Evolutionary conservation across 1,140 invertebrate genomes (phyloP), one percentile per base, ranked within the genome.

Genomic region (Zaprionus nigranus): DNA sequence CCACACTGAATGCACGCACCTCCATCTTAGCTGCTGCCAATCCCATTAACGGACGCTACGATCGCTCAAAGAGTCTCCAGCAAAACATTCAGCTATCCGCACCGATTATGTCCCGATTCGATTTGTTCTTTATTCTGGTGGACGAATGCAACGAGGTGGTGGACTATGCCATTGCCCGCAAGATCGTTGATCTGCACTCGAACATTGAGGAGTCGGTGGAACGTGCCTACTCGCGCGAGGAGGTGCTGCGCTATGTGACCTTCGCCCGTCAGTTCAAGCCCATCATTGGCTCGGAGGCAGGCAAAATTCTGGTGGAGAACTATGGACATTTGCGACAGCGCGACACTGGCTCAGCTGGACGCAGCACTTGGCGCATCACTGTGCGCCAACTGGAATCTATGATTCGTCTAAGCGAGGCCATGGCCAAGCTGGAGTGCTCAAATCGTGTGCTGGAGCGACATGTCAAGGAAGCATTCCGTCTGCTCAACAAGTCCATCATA

Each of bases 41-140:
- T 94, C 99, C 99, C 0, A 96, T 99, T 63, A 97, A 97, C n/a
- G 98, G 99, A 1, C 95, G 98, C 24, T 99, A 99, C 93, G 98
- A 99, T 93, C 94, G 98, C 63, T 95, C 97, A 0, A 99, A 98
- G 92, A 98, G 98, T 1, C 93, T 99, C 2, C 97, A 99, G 79
- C 98, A 99, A 91, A 99, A 99, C 93, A 97, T 99, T 1, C 94
- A 96, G 2, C 93, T 99, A 11, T 96, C 97, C 1, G 98, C 99
- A 0, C 99, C 99, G 0, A 99, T 99, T 83, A 99, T 99, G 98
- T 99, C 99, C 0, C 95, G 99, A 91, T 99, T 99, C 93, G 99
- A 99, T 94, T 93, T 99, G 1, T 99, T 99, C 93, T 99, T 99
- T 93, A 98, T 99, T 82, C 94, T 99, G 0, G 96, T 99, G 5